Evolutionary conservation across 2,888 invertebrate species (phyloP).

Genomic region (Theristus sp.): DNA sequence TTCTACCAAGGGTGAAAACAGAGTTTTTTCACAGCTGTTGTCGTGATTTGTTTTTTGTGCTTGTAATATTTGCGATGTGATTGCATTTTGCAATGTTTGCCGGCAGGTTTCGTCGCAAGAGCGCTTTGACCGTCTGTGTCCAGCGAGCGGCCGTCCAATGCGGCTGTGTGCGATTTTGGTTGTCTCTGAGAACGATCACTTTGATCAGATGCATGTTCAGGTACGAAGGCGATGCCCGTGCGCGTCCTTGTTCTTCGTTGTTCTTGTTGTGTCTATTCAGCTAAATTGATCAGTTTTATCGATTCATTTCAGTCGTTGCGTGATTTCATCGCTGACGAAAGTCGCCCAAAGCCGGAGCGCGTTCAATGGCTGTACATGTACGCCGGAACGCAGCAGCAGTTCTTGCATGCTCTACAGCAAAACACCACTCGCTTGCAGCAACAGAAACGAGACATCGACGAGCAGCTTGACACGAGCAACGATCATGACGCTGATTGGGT

Average conservation of each 20-base stretch:
- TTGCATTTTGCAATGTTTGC: too few relatives aligned
- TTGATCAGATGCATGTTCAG: constrained; percentile 13
- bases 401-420: constrained; percentile 18
- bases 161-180: constrained; percentile 21
- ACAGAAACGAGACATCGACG: too few relatives aligned
- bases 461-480: too few relatives aligned
- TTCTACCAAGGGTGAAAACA: constrained; percentile 28
- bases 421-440: constrained; percentile 8
- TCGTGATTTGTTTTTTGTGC: neutral
- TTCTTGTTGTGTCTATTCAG: too few relatives aligned
- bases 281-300: too few relatives aligned
- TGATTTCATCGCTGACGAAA: too few relatives aligned
- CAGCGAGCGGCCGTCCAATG: constrained; percentile 18
- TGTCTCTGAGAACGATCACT: constrained; percentile 5
- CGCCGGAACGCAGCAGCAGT: constrained; percentile 16
- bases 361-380: neutral
- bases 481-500: too few relatives aligned
- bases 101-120: constrained; percentile 30
- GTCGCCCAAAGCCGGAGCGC: neutral
- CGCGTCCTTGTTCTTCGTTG: too few relatives aligned
- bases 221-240: constrained; percentile 9
- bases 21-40: constrained; percentile 1
- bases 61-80: neutral
- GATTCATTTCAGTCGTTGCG: too few relatives aligned
- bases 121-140: constrained; percentile 34